Percentiles rank a stretch among this genome's conserved stretches.
These are phyloP conservation scores for Myoxocephalus aenaeus DNA, from an alignment of 2,797 vertebrate genomes.

Conservation along the genomic window DNA sequence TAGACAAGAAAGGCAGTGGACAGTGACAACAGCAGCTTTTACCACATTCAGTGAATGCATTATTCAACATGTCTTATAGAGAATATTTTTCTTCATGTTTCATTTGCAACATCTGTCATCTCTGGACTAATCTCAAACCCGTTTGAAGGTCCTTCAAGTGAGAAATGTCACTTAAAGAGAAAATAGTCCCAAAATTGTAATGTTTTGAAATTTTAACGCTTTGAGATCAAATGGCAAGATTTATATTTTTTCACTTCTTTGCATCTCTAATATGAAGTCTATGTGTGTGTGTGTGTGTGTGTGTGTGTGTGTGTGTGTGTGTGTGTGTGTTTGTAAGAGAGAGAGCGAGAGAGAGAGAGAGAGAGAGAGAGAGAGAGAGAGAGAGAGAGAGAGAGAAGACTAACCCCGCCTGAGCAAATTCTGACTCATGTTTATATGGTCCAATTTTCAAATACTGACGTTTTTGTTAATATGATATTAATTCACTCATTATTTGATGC, in stretches of 20 bases:
- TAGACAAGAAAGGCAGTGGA: slow-evolving; percentile 4
- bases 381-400: slow-evolving; percentile 18
- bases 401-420: slow-evolving; percentile 24
- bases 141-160: slow-evolving; percentile 66
- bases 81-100: slow-evolving; percentile 70
- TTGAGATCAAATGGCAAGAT: slow-evolving; percentile 77
- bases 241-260: slow-evolving; percentile 61
- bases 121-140: slow-evolving; percentile 48
- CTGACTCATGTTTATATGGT: slow-evolving; percentile 13
- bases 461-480: slow-evolving; percentile 25
- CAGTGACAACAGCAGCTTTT: slow-evolving; percentile 11
- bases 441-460: slow-evolving; percentile 20
- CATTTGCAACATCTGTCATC: slow-evolving; percentile 67
- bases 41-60: slow-evolving; percentile 48
- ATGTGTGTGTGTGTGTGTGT: neutral
- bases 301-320: too few relatives aligned
- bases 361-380: neutral
- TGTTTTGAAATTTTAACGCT: slow-evolving; percentile 58
- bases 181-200: slow-evolving; percentile 66
- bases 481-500: slow-evolving; percentile 30
- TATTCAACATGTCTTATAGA: slow-evolving; percentile 62
- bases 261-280: slow-evolving; percentile 53
- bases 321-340: slow-evolving; percentile 5
- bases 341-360: neutral
- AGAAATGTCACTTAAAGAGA: slow-evolving; percentile 67